Conservation (phyloP, 2,113 vertebrate species). For the Nanorana parkeri region DNA sequence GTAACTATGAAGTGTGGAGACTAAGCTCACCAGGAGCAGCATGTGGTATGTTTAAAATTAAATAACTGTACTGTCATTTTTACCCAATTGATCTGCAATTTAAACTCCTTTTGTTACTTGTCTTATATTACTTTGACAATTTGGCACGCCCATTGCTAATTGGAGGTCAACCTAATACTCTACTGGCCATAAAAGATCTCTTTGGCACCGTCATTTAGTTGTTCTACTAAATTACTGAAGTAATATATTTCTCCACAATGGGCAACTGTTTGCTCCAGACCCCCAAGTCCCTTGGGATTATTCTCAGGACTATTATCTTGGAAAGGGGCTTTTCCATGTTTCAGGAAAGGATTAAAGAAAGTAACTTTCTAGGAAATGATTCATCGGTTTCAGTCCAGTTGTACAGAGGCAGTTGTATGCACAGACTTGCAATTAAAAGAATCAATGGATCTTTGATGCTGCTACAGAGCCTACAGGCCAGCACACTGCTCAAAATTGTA, state of each 20-base stretch:
- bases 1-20: too few species aligned
- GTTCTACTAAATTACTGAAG: background rate
- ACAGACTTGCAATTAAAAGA: conserved; percentile 37
- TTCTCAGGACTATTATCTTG: conserved; percentile 36
- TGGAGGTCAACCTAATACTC: too few species aligned
- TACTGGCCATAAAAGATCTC: too few species aligned
- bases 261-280: background rate
- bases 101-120: too few species aligned
- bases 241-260: background rate
- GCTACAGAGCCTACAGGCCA: conserved; percentile 16
- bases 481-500: conserved; percentile 25
- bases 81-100: too few species aligned
- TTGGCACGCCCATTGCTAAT: too few species aligned
- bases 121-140: too few species aligned
- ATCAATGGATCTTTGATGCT: conserved; percentile 53
- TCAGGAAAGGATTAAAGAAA: conserved; percentile 53
- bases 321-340: conserved; percentile 32
- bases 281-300: conserved; percentile 11
- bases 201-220: too few species aligned
- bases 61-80: too few species aligned
- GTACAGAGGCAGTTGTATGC: conserved; percentile 37
- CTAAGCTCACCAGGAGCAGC: too few species aligned
- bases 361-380: conserved; percentile 57
- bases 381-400: conserved; percentile 42
- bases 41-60: too few species aligned